Evolutionary conservation across 2,113 vertebrate species (phyloP).

Genomic region (Rhabdornis inornatus): DNA sequence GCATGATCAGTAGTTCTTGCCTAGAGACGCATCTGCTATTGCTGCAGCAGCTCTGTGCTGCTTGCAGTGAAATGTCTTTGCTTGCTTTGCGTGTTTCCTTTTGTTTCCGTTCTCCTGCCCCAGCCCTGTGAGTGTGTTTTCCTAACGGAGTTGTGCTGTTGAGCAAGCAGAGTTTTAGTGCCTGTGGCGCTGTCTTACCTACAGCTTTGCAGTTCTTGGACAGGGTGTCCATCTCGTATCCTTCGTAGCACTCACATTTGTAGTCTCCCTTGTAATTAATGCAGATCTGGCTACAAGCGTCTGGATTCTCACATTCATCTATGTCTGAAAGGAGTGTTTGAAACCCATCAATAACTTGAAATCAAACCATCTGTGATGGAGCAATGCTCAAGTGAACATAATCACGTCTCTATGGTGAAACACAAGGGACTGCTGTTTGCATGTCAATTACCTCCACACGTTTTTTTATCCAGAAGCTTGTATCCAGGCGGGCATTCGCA

Average conservation of each 20-base stretch:
- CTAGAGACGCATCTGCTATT: constrained; percentile 53
- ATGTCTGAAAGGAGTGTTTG: constrained; percentile 83
- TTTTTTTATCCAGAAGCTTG: constrained; percentile 94
- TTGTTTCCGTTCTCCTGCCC: neutral
- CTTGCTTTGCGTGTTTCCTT: constrained; percentile 14
- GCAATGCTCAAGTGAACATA: constrained; percentile 45
- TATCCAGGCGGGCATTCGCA: constrained; percentile 93
- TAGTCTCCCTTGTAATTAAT: constrained; percentile 98
- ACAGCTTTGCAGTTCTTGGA: constrained; percentile 97
- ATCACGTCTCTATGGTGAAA: constrained; percentile 46
- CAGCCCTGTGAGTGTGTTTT: neutral
- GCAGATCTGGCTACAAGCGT: constrained; percentile 97
- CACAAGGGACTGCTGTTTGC: constrained; percentile 49
- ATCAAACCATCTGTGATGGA: constrained; percentile 61
- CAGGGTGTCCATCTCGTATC: constrained; percentile 94
- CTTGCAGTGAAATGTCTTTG: neutral
- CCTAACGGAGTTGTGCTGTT: neutral
- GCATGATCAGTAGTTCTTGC: constrained; percentile 47
- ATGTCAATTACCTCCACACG: constrained; percentile 88
- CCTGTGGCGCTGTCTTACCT: constrained; percentile 77
- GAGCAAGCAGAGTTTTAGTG: constrained; percentile 8
- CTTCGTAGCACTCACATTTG: constrained; percentile 96
- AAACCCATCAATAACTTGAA: constrained; percentile 63
- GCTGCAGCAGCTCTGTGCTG: constrained; percentile 10
- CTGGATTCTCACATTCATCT: constrained; percentile 94